Conservation (phyloP, 2,113 vertebrate genomes). For the Macrotus californicus region DNA sequence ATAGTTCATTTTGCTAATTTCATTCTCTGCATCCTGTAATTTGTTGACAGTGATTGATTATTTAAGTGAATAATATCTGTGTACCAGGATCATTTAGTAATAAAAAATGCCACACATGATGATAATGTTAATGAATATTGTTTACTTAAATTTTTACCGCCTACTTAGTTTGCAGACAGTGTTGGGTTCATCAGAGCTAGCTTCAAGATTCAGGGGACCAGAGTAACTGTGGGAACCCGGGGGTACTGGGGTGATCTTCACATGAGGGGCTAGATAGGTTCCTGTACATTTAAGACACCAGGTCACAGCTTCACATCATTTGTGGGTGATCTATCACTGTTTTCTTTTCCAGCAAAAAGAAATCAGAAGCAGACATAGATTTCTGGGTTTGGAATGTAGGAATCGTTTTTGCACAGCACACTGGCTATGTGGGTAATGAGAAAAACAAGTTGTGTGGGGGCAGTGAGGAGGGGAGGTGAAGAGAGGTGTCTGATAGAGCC, state of each 20-base stretch:
- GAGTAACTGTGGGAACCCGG: neutral
- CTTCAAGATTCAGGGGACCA: neutral
- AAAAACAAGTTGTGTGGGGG: neutral
- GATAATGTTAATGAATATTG: slow-evolving; percentile 10
- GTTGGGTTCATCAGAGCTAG: neutral
- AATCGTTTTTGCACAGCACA: neutral
- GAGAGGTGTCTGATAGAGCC: neutral
- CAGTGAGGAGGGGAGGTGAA: neutral
- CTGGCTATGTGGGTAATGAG: neutral
- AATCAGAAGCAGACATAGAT: neutral
- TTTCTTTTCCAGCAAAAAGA: neutral
- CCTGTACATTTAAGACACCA: neutral
- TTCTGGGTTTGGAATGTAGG: neutral
- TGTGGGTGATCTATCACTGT: no score
- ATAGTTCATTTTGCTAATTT: slow-evolving; percentile 75
- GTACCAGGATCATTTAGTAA: slow-evolving; percentile 57
- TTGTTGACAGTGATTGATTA: slow-evolving; percentile 77
- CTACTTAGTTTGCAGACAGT: neutral
- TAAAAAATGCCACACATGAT: slow-evolving; percentile 35
- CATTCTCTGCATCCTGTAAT: slow-evolving; percentile 71
- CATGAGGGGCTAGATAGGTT: neutral
- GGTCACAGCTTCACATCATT: neutral
- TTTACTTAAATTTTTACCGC: slow-evolving; percentile 10
- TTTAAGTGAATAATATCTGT: slow-evolving; percentile 76
- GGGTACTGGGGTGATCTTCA: neutral